Evolutionary conservation across 2,888 invertebrate species (phyloP), one percentile per base, ranked within the genome.

Genomic region (Thereva nobilitata): DNA sequence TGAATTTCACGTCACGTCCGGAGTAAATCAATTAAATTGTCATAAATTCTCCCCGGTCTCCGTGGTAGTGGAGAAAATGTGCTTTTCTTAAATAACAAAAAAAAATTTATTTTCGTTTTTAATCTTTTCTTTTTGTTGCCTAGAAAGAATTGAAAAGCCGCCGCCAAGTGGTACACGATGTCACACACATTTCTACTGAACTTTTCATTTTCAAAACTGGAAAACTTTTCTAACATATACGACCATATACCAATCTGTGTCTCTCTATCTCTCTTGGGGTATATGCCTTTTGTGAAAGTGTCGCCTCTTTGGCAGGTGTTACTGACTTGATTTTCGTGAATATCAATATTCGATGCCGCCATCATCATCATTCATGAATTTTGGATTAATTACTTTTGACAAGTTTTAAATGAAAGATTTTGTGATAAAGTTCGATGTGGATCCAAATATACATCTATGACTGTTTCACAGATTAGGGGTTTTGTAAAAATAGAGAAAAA

Each of bases 1-100:
- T 75, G 76, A 75, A 78, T 77, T 77, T 78, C 78, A 76, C 76
- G 78, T 77, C 77, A 77, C 77, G 77, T 77, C 74, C 76, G 73
- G 74, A 77, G 77, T 78, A 77, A 77, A 78, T 77, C 77, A 77
- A 77, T 77, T 77, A 77, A 77, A 78, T 77, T 77, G 77, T 77
- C 77, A 77, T 77, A 77, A 78, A 78, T 77, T 77, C 56, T 54
- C 50, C 50, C 37, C 40, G 40, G 64, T 67, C 40, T 23, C 23
- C 23, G 23, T 23, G 23, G 23, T 23, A 23, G 23, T 2, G 23
- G 23, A 23, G 23, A 23, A 23, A 23, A 23, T 23, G 23, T 23
- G 23, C 23, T 23, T 23, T 23, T 23, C 23, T 23, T 23, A 23
- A 23, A 23, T 23, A 23, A 23, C 23, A 23, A 23, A 23, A 23